phyloP scores from a whole-genome alignment of 2,797 vertebrate species.

The Thaleichthys pacificus region DNA sequence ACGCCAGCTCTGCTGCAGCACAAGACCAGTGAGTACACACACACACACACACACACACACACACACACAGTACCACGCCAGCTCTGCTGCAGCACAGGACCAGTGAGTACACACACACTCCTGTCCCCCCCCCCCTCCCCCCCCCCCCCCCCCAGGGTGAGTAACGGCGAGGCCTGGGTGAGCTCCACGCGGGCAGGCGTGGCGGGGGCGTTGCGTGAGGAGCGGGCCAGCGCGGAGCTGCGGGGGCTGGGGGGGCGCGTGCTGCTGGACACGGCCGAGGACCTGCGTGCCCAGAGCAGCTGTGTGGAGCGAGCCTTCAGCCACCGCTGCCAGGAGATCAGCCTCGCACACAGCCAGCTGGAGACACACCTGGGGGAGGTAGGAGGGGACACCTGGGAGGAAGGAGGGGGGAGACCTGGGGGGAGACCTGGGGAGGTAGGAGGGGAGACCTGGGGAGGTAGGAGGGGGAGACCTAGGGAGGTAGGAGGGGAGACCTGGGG shows the following conservation, averaged over 20 bases:
- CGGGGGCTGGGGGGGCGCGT: constrained; percentile 75
- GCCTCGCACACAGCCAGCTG: constrained; percentile 74
- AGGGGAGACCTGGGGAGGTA: not conserved
- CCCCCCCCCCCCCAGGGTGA: constrained; percentile 70
- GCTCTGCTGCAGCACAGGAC: too few species aligned
- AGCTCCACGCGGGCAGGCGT: constrained; percentile 83
- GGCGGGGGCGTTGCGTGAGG: constrained; percentile 74
- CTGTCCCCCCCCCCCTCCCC: not conserved
- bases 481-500: too few species aligned
- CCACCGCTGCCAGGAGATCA: constrained; percentile 76
- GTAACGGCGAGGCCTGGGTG: constrained; percentile 76
- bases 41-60: not conserved
- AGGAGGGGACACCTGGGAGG: not conserved
- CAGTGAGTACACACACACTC: constrained; percentile 1
- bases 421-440: too few species aligned
- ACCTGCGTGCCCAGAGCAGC: constrained; percentile 79
- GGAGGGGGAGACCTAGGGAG: not conserved
- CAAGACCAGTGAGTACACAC: constrained; percentile 82
- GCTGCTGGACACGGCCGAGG: constrained; percentile 79
- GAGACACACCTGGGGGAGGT: constrained; percentile 78
- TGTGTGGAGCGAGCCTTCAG: constrained; percentile 75
- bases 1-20: constrained; percentile 75
- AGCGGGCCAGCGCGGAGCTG: constrained; percentile 75
- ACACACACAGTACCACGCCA: not conserved
- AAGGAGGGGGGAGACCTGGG: not conserved